These are phyloP conservation scores for Bos javanicus DNA, from an alignment of 2,113 vertebrate genomes.

Conservation along the genomic window DNA sequence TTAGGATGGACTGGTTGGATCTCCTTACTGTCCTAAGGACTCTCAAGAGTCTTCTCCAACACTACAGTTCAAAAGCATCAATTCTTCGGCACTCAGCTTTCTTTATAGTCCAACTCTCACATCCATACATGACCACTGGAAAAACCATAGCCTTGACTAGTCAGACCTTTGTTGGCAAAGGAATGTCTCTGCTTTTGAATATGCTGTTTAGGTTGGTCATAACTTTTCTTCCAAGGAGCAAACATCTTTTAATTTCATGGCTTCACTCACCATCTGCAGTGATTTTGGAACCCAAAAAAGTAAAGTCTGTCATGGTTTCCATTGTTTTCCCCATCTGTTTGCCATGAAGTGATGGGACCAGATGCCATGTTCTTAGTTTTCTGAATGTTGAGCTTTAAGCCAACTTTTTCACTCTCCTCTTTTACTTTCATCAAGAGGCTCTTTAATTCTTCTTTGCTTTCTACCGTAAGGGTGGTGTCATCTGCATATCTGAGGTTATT, in stretches of 20 bases:
- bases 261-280: neutral
- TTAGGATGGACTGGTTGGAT: neutral
- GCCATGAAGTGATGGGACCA: neutral
- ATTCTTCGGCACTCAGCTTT: rapidly evolving
- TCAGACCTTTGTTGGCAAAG: neutral
- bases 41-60: neutral
- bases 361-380: neutral
- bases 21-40: neutral
- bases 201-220: neutral
- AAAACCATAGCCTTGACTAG: neutral
- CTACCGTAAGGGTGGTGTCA: neutral
- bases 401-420: neutral
- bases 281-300: neutral
- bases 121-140: neutral
- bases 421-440: neutral
- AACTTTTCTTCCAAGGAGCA: neutral
- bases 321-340: neutral
- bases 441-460: neutral
- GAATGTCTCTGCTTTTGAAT: neutral
- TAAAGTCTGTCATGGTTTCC: neutral
- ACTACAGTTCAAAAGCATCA: neutral
- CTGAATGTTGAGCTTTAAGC: neutral
- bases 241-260: neutral
- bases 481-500: neutral
- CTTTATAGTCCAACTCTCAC: neutral